Evolutionary conservation across 2,888 invertebrate genomes (phyloP), one percentile per base, ranked within the genome.

Genomic region (Lithophane ornitopus): DNA sequence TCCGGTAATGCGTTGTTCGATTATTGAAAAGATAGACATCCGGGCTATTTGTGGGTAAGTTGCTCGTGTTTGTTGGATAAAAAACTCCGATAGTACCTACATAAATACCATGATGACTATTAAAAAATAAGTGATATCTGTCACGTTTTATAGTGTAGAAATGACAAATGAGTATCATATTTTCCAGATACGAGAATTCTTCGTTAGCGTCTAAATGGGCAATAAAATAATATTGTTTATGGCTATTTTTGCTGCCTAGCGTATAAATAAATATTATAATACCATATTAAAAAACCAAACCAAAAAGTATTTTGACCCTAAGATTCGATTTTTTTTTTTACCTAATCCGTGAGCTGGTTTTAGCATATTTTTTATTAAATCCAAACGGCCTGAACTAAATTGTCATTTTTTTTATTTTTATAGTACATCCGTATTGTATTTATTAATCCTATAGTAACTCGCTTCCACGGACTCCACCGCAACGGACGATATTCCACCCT

Each of bases 281-380:
- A 11, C 28, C 7, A 6, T 0, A 46, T 22, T 34, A 49, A 46
- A 56, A 77, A 22, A n/a, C 3, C 9, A 46, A 39, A 28, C 61
- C 6, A 0, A 39, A 61, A 54, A 46, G 16, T 62, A 62, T 56
- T 41, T 79, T 56, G 34, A 61, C n/a, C 41, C 34, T 78, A n/a
- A 22, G 0, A 52, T 76, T 78, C 39, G n/a, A n/a, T 39, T 77
- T 11, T 26, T 6, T 76, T 34, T 44, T 54, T 26, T 19, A 26
- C 26, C 3, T 74, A 61, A 28, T 62, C 44, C 34, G 8, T 62
- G 52, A 76, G 65, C 65, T 39, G 65, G 75, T 75, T 75, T 28
- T 54, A 22, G 3, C 11, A 34, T 52, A 52, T 3, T 61, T 74
- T 62, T 39, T 22, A 34, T 75, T 62, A 54, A 34, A n/a, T 39